phyloP scores from a whole-genome alignment of 2,113 vertebrate genomes.

The Lampris incognitus region DNA sequence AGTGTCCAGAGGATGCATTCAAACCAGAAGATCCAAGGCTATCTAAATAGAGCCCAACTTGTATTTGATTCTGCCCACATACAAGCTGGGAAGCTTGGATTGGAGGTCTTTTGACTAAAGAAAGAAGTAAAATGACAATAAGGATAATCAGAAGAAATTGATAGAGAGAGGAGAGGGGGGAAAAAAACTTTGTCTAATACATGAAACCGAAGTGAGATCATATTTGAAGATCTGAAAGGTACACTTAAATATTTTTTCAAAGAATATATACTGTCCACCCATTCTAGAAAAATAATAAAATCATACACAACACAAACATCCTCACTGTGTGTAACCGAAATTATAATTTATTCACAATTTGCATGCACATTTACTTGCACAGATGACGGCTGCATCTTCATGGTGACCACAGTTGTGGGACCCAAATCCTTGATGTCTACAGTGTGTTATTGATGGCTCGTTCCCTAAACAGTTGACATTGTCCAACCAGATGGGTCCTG shows the following conservation, averaged over 20 bases:
- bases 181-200: not conserved
- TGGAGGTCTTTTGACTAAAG: not conserved
- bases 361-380: slow-evolving; percentile 29
- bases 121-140: not conserved
- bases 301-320: slow-evolving; percentile 29
- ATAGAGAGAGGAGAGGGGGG: not conserved
- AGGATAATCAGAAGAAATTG: no score
- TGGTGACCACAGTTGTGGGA: slow-evolving; percentile 18
- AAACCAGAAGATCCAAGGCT: slow-evolving; percentile 27
- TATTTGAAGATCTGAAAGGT: not conserved
- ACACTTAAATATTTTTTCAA: not conserved
- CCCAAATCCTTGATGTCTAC: slow-evolving; percentile 48
- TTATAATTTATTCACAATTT: not conserved
- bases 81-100: slow-evolving; percentile 30
- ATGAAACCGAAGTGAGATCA: not conserved
- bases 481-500: slow-evolving; percentile 69
- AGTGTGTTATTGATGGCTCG: slow-evolving; percentile 43
- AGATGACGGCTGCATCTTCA: slow-evolving; percentile 47
- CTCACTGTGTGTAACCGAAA: not conserved
- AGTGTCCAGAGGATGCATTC: slow-evolving; percentile 60
- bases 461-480: slow-evolving; percentile 44
- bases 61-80: slow-evolving; percentile 55
- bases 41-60: slow-evolving; percentile 44
- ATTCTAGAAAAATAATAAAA: no score
- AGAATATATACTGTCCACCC: no score